Evolutionary conservation across 2,888 invertebrate species (phyloP).

Genomic region (Leptarthrus brevirostris): DNA sequence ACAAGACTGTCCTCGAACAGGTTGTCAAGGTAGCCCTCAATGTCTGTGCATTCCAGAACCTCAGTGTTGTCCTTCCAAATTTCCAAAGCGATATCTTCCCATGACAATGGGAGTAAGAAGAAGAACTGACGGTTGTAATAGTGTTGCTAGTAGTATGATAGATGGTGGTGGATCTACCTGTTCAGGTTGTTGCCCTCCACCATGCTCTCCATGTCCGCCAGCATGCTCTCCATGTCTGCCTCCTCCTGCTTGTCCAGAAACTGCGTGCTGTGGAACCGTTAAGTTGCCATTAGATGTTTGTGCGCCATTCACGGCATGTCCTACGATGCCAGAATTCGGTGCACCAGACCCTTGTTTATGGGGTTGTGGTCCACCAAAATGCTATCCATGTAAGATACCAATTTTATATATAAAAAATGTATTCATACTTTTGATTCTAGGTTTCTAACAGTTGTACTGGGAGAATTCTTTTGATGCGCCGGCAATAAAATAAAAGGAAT

Average conservation of each 20-base stretch:
- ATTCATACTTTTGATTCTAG: too few relatives aligned
- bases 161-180: background rate
- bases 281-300: slow-evolving; percentile 14
- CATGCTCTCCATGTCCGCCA: background rate
- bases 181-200: background rate
- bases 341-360: slow-evolving; percentile 1
- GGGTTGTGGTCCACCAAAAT: slow-evolving; percentile 12
- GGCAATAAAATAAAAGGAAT: too few relatives aligned
- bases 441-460: too few relatives aligned
- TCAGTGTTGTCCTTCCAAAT: slow-evolving; percentile 61
- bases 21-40: slow-evolving; percentile 66
- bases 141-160: background rate
- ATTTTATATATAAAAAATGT: too few relatives aligned
- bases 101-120: slow-evolving; percentile 48
- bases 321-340: slow-evolving; percentile 14
- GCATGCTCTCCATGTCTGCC: background rate
- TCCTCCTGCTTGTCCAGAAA: background rate
- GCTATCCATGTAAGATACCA: slow-evolving; percentile 37
- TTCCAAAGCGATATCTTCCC: slow-evolving; percentile 25
- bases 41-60: slow-evolving; percentile 65
- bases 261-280: background rate
- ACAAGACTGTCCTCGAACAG: slow-evolving; percentile 68
- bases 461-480: too few relatives aligned
- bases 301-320: background rate
- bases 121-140: background rate